Evolutionary conservation across 2,113 vertebrate species (phyloP), one percentile per base, ranked within the genome.

Genomic region (Acinonyx jubatus): DNA sequence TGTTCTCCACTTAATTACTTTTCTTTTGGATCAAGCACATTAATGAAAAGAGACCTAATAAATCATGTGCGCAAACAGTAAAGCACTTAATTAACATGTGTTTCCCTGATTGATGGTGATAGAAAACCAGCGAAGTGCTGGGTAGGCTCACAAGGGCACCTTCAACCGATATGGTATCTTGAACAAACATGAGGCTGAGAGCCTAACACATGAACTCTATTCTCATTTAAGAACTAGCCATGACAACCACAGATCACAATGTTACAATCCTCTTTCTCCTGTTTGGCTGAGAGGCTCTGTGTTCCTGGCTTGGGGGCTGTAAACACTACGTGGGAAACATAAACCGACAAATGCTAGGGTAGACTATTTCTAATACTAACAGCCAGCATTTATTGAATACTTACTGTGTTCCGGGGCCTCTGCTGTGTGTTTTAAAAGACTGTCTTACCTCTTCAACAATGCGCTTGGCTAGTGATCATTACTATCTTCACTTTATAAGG

Each of bases 1-100:
- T 98, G 95, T 98, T 98, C 94, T 94, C 97, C 97, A 97, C 98
- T 98, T 98, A 99, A 99, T 99, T 98, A 98, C 98, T 98, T 99
- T 96, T 95, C 78, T 96, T 99, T 98, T 97, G 98, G 98, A 98
- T 99, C 98, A 99, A 99, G 98, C 89, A 98, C 96, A 97, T 98
- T 99, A 99, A 98, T 97, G 98, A 98, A 98, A 96, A 93, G 95
- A 98, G 96, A 96, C 82, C 74, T 98, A 98, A 99, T 98, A 98
- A 98, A 98, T 99, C 98, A 99, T 97, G 98, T 97, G 93, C 85
- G 79, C 98, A 97, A 95, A 97, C 91, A 98, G 98, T 0, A 11
- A 98, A 98, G 95, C 86, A 91, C 95, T 99, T 99, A 98, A 98
- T 99, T 99, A 99, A 98, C 98, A 98, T 83, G 89, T 98, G 95